These are phyloP conservation scores for Lepetodrilus schrolli DNA, from an alignment of 2,888 invertebrate species.

Conservation along the genomic window DNA sequence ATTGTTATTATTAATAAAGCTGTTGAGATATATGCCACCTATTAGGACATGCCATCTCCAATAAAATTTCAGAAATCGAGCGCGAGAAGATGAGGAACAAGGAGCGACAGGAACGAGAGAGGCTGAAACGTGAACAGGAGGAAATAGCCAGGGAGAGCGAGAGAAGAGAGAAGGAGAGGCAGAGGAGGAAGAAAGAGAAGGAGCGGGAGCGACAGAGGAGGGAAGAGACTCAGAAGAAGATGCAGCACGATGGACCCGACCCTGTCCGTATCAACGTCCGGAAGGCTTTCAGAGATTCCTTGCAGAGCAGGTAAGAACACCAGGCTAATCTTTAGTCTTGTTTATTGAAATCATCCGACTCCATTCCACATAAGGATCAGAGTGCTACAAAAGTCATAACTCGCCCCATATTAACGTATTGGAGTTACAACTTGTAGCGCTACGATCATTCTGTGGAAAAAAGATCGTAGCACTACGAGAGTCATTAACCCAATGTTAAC, in stretches of 20 bases:
- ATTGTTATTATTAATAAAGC: background rate
- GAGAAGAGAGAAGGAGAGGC: conserved; percentile 34
- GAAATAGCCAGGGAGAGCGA: conserved; percentile 7
- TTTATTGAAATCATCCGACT: no score
- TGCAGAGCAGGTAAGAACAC: conserved; percentile 69
- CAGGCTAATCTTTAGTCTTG: no score
- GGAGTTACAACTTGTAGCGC: no score
- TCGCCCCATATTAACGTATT: no score
- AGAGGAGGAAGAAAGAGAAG: conserved; percentile 25
- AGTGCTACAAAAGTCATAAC: no score
- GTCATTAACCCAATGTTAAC: no score
- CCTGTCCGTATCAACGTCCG: conserved; percentile 85
- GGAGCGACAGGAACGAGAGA: conserved; percentile 8
- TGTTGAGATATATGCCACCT: background rate
- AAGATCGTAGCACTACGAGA: no score
- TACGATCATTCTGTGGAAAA: no score
- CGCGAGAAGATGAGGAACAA: conserved; percentile 26
- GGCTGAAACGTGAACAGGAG: conserved; percentile 8
- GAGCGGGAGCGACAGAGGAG: background rate
- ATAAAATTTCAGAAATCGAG: conserved; percentile 1
- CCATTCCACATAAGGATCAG: no score
- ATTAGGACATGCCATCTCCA: no score
- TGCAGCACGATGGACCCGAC: conserved; percentile 53
- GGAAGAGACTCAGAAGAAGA: background rate
- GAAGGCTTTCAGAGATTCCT: conserved; percentile 81